A percentile compares a stretch with the other conserved stretches of the same genome.
Conservation (phyloP, 30 jellyfish, hydroid and myxozoan genomes). For the Catostylus mosaicus region DNA sequence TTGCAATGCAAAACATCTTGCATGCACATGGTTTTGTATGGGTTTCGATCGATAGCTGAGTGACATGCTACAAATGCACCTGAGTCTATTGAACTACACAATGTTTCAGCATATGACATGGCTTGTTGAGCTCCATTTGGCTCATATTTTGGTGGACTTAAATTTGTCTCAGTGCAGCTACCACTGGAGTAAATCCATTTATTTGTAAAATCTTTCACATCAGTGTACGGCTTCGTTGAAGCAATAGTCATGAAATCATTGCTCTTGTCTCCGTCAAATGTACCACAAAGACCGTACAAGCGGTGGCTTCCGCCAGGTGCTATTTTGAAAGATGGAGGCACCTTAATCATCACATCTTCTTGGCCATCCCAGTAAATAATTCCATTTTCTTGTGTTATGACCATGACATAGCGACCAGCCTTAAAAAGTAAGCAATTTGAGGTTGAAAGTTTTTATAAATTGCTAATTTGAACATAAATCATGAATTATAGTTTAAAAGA, state of each 20-base stretch:
- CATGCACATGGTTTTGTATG: slow-evolving; percentile 90
- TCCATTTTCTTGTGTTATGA: slow-evolving; percentile 86
- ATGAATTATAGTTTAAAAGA: not conserved
- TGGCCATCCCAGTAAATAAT: slow-evolving; percentile 90
- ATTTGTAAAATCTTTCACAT: slow-evolving; percentile 55
- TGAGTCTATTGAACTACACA: slow-evolving; percentile 77
- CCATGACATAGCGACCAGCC: slow-evolving; percentile 98
- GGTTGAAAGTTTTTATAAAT: too few relatives aligned
- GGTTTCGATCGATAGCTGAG: slow-evolving; percentile 35
- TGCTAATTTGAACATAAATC: not conserved
- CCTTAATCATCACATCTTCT: slow-evolving; percentile 93
- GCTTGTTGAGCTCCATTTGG: slow-evolving; percentile 55
- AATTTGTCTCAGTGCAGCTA: slow-evolving; percentile 74
- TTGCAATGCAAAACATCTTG: slow-evolving; percentile 86
- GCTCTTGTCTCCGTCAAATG: slow-evolving; percentile 82
- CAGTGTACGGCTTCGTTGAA: slow-evolving; percentile 4
- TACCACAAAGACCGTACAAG: slow-evolving; percentile 96
- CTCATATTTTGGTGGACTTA: slow-evolving; percentile 36
- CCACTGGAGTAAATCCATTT: slow-evolving; percentile 50
- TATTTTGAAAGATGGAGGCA: slow-evolving; percentile 77
- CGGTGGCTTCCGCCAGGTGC: slow-evolving; percentile 67
- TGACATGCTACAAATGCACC: slow-evolving; percentile 88
- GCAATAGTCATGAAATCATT: slow-evolving; percentile 77
- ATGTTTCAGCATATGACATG: slow-evolving; percentile 65
- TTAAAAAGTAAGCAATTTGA: not conserved